phyloP scores from a whole-genome alignment of 2,113 vertebrate genomes.

The Hydrolagus affinis region DNA sequence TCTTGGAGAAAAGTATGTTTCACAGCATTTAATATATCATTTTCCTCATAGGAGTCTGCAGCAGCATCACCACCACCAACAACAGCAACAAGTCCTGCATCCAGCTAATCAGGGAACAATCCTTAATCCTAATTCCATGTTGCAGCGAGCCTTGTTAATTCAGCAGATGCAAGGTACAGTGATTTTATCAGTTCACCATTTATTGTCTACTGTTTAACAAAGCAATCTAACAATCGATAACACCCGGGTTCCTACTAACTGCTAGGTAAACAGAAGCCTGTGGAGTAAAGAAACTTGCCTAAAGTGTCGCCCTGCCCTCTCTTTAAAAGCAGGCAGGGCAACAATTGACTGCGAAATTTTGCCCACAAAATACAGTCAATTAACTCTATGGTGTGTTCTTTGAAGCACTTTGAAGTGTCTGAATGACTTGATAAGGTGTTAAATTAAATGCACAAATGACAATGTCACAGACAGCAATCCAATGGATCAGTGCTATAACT shows the following conservation, averaged over 20 bases:
- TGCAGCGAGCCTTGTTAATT: slow-evolving; percentile 84
- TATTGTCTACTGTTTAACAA: slow-evolving; percentile 41
- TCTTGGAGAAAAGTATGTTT: slow-evolving; percentile 42
- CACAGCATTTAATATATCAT: background rate
- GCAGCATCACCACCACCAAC: slow-evolving; percentile 34
- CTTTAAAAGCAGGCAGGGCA: no score
- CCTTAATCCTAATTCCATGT: slow-evolving; percentile 75
- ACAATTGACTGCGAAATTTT: background rate
- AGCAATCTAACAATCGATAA: no score
- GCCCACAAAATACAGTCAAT: no score
- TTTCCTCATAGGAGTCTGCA: background rate
- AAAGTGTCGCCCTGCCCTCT: no score
- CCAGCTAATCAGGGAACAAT: slow-evolving; percentile 67
- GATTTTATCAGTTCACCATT: slow-evolving; percentile 42
- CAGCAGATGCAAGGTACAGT: slow-evolving; percentile 91
- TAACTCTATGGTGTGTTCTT: no score
- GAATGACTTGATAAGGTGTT: no score
- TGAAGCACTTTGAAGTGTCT: no score
- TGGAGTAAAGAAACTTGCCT: no score
- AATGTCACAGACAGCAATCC: slow-evolving; percentile 2
- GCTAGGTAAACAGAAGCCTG: no score
- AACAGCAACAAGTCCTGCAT: slow-evolving; percentile 75
- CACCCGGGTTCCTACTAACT: no score
- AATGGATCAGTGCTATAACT: background rate
- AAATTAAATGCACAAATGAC: background rate